Percentiles rank a stretch among this genome's conserved stretches.
Conservation (phyloP, 2,888 invertebrate genomes). For the Trichogramma evanescens region DNA sequence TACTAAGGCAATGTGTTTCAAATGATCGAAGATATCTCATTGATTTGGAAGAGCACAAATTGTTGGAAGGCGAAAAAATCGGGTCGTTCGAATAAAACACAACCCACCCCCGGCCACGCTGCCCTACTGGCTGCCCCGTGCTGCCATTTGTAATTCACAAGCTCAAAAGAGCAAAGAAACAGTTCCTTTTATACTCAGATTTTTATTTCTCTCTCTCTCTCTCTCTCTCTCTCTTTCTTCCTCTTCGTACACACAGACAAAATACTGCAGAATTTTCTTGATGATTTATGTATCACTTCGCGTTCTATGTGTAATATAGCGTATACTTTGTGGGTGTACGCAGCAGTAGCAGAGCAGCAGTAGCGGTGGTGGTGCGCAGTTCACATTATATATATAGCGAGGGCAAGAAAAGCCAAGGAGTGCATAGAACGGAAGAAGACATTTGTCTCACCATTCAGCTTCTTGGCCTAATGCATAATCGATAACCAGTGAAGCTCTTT, state of each 20-base stretch:
- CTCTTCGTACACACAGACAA: not conserved
- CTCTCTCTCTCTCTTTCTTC: not conserved
- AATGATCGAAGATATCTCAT: too few relatives aligned
- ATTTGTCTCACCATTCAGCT: constrained; percentile 23
- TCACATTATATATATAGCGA: constrained; percentile 7
- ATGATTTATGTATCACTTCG: constrained; percentile 13
- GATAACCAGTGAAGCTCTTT: constrained; percentile 13
- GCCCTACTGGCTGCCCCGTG: not conserved
- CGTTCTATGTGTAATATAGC: not conserved
- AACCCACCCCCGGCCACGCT: not conserved
- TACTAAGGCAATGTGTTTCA: too few relatives aligned
- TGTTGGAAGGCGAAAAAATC: too few relatives aligned
- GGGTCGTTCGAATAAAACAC: not conserved
- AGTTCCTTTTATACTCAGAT: not conserved
- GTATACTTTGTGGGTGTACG: too few relatives aligned
- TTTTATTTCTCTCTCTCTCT: too few relatives aligned
- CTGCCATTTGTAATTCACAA: not conserved
- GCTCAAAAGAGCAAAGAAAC: not conserved
- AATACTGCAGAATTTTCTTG: constrained; percentile 1
- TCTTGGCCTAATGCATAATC: constrained; percentile 19
- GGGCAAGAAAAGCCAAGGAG: not conserved
- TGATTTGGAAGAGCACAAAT: too few relatives aligned
- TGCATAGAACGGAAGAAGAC: constrained; percentile 18
- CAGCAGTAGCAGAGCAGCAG: too few relatives aligned
- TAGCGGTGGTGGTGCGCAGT: too few relatives aligned